These are phyloP conservation scores for Mya arenaria DNA, from an alignment of 1,140 invertebrate genomes.

Conservation along the genomic window DNA sequence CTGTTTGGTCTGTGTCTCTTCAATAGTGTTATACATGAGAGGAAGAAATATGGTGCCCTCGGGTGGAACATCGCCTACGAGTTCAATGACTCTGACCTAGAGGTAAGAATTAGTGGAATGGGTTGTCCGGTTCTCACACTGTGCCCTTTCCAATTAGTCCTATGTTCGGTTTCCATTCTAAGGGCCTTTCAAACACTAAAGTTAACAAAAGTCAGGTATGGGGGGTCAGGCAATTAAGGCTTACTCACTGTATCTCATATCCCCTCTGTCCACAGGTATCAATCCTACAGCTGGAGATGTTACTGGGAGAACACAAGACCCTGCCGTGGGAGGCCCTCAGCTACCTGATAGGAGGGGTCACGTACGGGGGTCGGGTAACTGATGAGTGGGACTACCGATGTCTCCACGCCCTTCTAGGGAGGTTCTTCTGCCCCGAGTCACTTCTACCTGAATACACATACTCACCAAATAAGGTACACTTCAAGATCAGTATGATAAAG, in stretches of 20 bases:
- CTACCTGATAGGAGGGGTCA: conserved; percentile 90
- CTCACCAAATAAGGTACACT: conserved; percentile 74
- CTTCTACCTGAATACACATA: conserved; percentile 75
- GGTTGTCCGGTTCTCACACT: too few relatives aligned
- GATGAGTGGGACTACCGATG: conserved; percentile 81
- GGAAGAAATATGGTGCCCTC: conserved; percentile 93
- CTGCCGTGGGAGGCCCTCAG: conserved; percentile 93
- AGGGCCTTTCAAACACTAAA: too few relatives aligned
- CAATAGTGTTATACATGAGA: conserved; percentile 92
- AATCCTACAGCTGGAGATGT: conserved; percentile 76
- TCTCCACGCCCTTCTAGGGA: conserved; percentile 84
- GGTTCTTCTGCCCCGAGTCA: conserved; percentile 78
- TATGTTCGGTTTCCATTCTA: too few relatives aligned
- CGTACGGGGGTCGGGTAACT: conserved; percentile 90
- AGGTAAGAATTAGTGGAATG: conserved; percentile 66
- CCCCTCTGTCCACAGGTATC: conserved; percentile 72
- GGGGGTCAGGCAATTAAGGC: too few relatives aligned
- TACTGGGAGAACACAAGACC: conserved; percentile 78
- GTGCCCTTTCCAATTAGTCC: too few relatives aligned
- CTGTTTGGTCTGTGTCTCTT: conserved; percentile 84
- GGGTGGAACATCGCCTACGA: conserved; percentile 95
- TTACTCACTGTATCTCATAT: too few relatives aligned
- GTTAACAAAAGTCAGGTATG: too few relatives aligned
- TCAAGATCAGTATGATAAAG: background rate
- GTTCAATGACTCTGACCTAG: conserved; percentile 91